Evolutionary conservation across 2,888 invertebrate genomes (phyloP), one percentile per base, ranked within the genome.

Genomic region (Oasisia sp.): DNA sequence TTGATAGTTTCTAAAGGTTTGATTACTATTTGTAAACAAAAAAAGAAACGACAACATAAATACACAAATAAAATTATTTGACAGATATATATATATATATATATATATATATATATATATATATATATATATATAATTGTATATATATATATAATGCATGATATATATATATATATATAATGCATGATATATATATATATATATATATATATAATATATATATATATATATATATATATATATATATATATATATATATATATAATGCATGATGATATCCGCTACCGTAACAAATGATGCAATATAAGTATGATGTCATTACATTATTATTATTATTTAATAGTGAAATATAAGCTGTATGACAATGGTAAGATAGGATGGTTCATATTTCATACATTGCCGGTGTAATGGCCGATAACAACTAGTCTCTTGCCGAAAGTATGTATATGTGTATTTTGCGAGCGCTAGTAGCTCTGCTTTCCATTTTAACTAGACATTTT

Each of bases 141-240:
- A 38, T 38, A 38, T 38, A 38, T 38, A 38, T 38, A 38, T 38
- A 38, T 38, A n/a, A n/a, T n/a, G n/a, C n/a, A n/a, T n/a, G n/a
- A 38, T 38, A 38, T 38, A 38, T 38, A 38, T 38, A 38, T 38
- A 38, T 38, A 38, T 38, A 38, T 38, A 38, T 38, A n/a, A n/a
- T n/a, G n/a, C n/a, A n/a, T n/a, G n/a, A 38, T 38, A 38, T 38
- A 38, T 38, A 38, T 38, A 38, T 38, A 38, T 38, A 89, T n/a
- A n/a, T 89, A 89, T 89, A 27, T 89, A 89, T 89, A 89, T 89
- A 89, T 89, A 89, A 89, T 89, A 89, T 89, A 89, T 89, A 89
- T 89, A 89, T 89, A 89, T 89, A 89, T 89, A 89, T 89, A 89
- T 89, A 89, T 89, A 89, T 89, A 89, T 89, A 89, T 89, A 89